Evolutionary conservation across 2,113 vertebrate genomes (phyloP).

Genomic region (Callocephalon fimbriatum): DNA sequence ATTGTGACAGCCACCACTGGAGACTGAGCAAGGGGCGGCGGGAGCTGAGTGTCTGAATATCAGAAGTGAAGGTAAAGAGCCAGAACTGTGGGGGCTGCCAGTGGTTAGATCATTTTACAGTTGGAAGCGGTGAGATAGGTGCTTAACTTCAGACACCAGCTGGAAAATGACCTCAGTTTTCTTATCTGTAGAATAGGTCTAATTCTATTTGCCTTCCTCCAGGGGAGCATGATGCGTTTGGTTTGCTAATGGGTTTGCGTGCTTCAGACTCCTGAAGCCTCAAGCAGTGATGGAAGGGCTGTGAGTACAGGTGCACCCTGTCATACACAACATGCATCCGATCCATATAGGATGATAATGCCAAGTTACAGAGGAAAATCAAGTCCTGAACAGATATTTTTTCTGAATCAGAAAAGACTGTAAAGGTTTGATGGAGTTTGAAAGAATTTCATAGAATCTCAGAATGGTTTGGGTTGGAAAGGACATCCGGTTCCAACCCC

Average conservation of each 20-base stretch:
- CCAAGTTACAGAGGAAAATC: not conserved
- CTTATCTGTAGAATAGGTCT: not conserved
- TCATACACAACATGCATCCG: not conserved
- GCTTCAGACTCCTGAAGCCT: not conserved
- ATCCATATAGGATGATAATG: not conserved
- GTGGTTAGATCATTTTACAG: not conserved
- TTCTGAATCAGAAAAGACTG: not conserved
- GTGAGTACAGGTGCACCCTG: not conserved
- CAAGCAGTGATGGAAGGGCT: not conserved
- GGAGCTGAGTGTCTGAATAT: not conserved
- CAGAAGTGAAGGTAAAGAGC: not conserved
- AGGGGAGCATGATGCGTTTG: not conserved
- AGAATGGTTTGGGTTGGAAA: not conserved
- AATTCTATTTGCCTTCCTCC: constrained; percentile 10
- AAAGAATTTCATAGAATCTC: not conserved
- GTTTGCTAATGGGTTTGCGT: not conserved
- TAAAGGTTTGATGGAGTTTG: not conserved
- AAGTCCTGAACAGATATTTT: not conserved
- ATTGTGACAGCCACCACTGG: not conserved
- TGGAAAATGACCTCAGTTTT: not conserved
- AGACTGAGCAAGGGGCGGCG: not conserved
- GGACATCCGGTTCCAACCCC: not conserved
- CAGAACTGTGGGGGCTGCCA: rapidly evolving
- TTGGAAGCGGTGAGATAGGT: not conserved
- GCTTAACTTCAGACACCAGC: not conserved